These are phyloP conservation scores for Lamellibrachia luymesi DNA, from an alignment of 1,140 invertebrate genomes.

Conservation along the genomic window DNA sequence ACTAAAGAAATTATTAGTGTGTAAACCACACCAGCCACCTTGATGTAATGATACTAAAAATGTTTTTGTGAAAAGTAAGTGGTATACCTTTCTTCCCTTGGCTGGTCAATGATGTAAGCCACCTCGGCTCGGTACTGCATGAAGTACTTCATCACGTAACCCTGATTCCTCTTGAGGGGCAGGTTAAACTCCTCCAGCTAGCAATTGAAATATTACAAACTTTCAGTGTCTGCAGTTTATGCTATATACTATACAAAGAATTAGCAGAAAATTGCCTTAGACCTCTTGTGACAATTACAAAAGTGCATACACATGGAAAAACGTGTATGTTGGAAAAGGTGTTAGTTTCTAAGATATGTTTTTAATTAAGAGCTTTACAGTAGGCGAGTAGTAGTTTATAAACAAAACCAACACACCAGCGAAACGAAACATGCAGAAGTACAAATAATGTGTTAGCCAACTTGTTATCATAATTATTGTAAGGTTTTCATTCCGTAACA, in stretches of 20 bases:
- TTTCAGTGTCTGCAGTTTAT: no score
- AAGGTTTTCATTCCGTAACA: no score
- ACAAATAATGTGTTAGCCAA: no score
- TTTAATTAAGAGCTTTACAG: no score
- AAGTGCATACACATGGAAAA: no score
- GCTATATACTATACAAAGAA: no score
- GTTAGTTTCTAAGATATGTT: no score
- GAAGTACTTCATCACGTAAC: constrained; percentile 55
- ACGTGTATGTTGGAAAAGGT: no score
- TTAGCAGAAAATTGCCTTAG: not conserved
- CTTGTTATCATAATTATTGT: no score
- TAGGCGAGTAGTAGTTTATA: no score
- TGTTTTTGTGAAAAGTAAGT: not conserved
- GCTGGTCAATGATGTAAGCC: constrained; percentile 40
- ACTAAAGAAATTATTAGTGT: not conserved
- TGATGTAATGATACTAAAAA: not conserved
- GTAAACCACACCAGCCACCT: not conserved
- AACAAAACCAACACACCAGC: no score
- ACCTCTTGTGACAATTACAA: not conserved
- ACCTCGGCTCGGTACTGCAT: constrained; percentile 51
- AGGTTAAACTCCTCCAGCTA: constrained; percentile 45
- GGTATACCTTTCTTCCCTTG: constrained; percentile 36
- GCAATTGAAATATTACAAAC: not conserved
- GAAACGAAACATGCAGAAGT: no score
- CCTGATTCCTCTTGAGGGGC: constrained; percentile 53